phyloP scores from a whole-genome alignment of 2,113 vertebrate genomes.

The Pseudorasbora parva region DNA sequence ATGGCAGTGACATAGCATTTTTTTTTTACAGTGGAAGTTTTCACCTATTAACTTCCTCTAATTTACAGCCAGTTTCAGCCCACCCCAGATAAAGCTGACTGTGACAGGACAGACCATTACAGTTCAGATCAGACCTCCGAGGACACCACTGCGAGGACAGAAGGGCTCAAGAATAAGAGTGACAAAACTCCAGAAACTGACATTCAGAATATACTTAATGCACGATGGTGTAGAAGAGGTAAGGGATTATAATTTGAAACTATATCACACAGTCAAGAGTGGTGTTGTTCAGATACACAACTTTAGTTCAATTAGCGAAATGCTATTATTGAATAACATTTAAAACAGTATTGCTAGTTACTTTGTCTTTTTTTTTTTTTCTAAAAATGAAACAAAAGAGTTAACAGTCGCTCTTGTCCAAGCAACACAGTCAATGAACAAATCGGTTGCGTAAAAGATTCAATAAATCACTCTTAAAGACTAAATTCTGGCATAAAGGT shows the following conservation, averaged over 20 bases:
- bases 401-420: too few relatives aligned
- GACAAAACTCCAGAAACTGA: constrained; percentile 66
- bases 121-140: constrained; percentile 66
- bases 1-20: not conserved
- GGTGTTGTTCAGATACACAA: not conserved
- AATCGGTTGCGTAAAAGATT: not conserved
- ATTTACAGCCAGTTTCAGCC: constrained; percentile 70
- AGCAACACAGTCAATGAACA: too few relatives aligned
- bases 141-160: constrained; percentile 42
- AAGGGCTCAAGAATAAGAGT: constrained; percentile 52
- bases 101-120: constrained; percentile 60
- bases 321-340: not conserved
- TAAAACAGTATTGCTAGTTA: not conserved
- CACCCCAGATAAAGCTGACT: constrained; percentile 66
- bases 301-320: not conserved
- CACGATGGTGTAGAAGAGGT: constrained; percentile 65
- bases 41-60: not conserved
- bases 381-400: too few relatives aligned
- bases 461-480: not conserved
- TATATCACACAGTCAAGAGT: not conserved
- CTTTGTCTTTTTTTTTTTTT: not conserved
- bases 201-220: constrained; percentile 68
- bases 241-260: constrained; percentile 22
- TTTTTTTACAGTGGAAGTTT: not conserved
- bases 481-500: not conserved